Base-by-base conservation (phyloP, 2,888 invertebrate genomes). In the Volucella bombylans region DNA sequence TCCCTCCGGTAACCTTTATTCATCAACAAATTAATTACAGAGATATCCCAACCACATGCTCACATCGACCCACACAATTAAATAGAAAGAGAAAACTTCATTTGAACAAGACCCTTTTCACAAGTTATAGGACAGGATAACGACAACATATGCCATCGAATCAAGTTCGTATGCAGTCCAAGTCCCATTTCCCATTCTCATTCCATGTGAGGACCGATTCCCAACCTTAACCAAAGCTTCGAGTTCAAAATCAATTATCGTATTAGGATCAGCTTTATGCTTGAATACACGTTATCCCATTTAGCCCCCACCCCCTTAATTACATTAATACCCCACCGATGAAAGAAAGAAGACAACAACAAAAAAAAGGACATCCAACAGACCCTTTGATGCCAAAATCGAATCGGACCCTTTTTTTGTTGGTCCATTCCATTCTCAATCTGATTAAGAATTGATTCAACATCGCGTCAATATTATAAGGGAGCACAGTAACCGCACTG, bases 241-340 rank as follows among this genome's bases (percentile, higher is more conserved):
- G 74, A 79, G 79, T 85, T 85, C 83, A 68, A 80, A 85, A 85
- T 80, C 83, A 85, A 85, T 85, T 80, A 80, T 80, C 83, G 83
- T 80, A 85, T 85, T 85, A 85, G 67, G 83, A 72, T 76, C 74
- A 76, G 72, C 62, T 85, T 80, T 80, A 80, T 71, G 83, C 71
- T 76, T 76, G 80, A 80, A 47, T 80, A 62, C 61, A 49, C 67
- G 47, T 72, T 76, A 76, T 76, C 80, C 71, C 18, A 79, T 65
- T 65, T 41, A 65, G 59, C 67, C 82, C 57, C 73, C 77, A 68
- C 67, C 74, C 79, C 31, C 73, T 69, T 83, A 83, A 83, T 83
- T 83, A 83, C 82, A 74, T 79, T 79, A 79, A 64, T 74, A 83
- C 82, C 65, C 73, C 62, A 55, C 38, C 64, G 10, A 65, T 54